Evolutionary conservation across 1,140 invertebrate species (phyloP), one percentile per base, ranked within the genome.

Genomic region (Magallana angulata): DNA sequence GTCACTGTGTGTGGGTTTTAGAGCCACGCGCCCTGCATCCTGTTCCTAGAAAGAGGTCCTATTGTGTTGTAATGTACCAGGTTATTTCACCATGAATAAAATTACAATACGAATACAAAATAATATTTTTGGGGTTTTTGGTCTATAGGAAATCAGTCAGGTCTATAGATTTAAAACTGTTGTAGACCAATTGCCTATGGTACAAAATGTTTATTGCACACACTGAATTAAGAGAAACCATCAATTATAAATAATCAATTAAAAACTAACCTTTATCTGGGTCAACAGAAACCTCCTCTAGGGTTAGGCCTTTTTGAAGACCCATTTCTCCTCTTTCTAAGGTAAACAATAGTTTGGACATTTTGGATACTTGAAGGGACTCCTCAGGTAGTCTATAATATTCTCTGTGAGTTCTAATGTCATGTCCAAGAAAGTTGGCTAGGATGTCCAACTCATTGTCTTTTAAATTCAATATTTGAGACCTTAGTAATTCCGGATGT

Each of bases 391-490:
- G 81, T 87, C 88, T 83, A 30, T 90, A 89, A 84, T 87, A 89
- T 56, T 76, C n/a, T n/a, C 84, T 56, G n/a, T 90, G 87, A 6
- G 87, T 57, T n/a, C 88, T 60, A 56, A 89, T 86, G 18, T 90
- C 88, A 84, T 90, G 88, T n/a, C 88, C 90, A 86, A 90, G 64
- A 56, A 86, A 89, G 24, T 81, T 85, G 58, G 90, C 90, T 64
- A 90, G 30, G 6, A 57, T 83, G 58, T 90, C 86, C 62, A 90
- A 16, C n/a, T 88, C 89, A 62, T 80, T 85, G 58, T 76, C 30
- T 7, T 82, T 84, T 14, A 88, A 84, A 57, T 90, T 90, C 16
- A 90, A 71, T 14, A 90, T 82, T 56, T 88, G 89, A 1, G 87
- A 86, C 48, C 59, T 87, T 18, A 91, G n/a, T 2, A 84, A 64